Evolutionary conservation across 2,113 vertebrate species (phyloP).

Genomic region (Sula dactylatra): DNA sequence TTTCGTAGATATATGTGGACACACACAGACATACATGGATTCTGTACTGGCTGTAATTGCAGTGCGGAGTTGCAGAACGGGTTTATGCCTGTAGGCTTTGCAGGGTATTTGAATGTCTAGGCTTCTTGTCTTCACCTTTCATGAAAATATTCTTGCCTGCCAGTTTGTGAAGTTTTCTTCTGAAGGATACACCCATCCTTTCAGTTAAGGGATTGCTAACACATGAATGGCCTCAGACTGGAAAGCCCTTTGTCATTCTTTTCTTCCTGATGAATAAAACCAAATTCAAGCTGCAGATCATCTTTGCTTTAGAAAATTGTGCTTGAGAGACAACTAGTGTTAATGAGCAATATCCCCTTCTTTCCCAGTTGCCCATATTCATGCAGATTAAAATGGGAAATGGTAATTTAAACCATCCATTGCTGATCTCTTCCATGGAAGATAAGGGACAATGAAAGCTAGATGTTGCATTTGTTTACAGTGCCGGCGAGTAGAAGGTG

Average conservation of each 20-base stretch:
- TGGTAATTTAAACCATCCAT: conserved; percentile 31
- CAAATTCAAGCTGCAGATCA: conserved; percentile 46
- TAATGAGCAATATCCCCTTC: conserved; percentile 55
- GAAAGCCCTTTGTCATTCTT: conserved; percentile 24
- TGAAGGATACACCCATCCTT: conserved; percentile 31
- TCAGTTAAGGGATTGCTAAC: neutral
- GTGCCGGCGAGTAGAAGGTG: conserved; percentile 16
- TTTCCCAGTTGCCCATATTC: conserved; percentile 12
- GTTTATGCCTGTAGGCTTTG: conserved; percentile 64
- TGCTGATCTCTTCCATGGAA: conserved; percentile 20
- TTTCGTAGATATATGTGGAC: conserved; percentile 3
- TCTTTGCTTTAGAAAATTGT: conserved; percentile 58
- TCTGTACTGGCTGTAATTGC: conserved; percentile 16
- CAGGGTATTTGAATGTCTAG: conserved; percentile 48
- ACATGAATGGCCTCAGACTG: conserved; percentile 12
- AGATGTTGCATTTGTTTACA: neutral
- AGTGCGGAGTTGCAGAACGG: conserved; percentile 46
- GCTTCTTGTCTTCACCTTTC: conserved; percentile 69
- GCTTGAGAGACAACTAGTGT: conserved; percentile 34
- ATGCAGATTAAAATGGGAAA: conserved; percentile 41
- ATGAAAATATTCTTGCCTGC: conserved; percentile 61
- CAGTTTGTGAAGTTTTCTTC: conserved; percentile 38
- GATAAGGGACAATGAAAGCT: neutral
- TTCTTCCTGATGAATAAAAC: conserved; percentile 60
- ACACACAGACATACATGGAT: neutral